phyloP scores from a whole-genome alignment of 2,888 invertebrate genomes.

The Drosophila paramelanica region DNA sequence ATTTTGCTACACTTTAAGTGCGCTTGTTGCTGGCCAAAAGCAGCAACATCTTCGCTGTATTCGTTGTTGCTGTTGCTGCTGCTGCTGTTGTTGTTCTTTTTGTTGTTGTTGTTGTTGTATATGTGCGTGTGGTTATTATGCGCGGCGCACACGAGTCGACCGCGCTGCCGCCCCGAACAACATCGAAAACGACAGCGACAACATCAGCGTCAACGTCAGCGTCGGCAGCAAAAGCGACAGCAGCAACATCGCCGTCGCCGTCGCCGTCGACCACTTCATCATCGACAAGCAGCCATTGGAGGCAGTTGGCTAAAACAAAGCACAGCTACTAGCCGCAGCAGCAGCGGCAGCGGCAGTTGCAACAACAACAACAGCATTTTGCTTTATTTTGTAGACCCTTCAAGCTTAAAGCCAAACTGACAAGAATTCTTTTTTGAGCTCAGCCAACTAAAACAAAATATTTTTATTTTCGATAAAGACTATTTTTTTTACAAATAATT shows the following conservation, averaged over 20 bases:
- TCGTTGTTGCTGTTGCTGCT: slow-evolving; percentile 20
- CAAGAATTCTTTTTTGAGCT: no score
- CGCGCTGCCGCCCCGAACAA: slow-evolving; percentile 52
- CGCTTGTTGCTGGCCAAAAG: slow-evolving; percentile 55
- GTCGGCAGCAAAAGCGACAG: slow-evolving; percentile 6
- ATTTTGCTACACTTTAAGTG: slow-evolving; percentile 75
- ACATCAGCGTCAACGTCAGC: slow-evolving; percentile 14
- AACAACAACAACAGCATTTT: slow-evolving; percentile 11
- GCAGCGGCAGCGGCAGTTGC: slow-evolving; percentile 1
- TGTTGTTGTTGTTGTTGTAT: slow-evolving; percentile 32
- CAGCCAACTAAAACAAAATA: no score
- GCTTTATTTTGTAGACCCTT: slow-evolving; percentile 15
- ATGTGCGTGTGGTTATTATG: slow-evolving; percentile 70
- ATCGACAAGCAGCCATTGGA: slow-evolving; percentile 65
- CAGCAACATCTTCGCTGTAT: slow-evolving; percentile 25
- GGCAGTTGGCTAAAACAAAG: slow-evolving; percentile 74
- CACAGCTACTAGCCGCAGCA: slow-evolving; percentile 30
- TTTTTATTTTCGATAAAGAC: no score
- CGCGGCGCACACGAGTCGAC: slow-evolving; percentile 67
- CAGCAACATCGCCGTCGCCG: slow-evolving; percentile 3
- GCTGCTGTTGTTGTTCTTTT: slow-evolving; percentile 13
- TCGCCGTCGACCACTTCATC: slow-evolving; percentile 69
- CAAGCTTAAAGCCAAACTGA: not conserved
- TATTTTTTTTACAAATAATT: no score
- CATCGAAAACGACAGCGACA: slow-evolving; percentile 22